phyloP scores from a whole-genome alignment of 2,888 invertebrate genomes.

The Beris chalybata region DNA sequence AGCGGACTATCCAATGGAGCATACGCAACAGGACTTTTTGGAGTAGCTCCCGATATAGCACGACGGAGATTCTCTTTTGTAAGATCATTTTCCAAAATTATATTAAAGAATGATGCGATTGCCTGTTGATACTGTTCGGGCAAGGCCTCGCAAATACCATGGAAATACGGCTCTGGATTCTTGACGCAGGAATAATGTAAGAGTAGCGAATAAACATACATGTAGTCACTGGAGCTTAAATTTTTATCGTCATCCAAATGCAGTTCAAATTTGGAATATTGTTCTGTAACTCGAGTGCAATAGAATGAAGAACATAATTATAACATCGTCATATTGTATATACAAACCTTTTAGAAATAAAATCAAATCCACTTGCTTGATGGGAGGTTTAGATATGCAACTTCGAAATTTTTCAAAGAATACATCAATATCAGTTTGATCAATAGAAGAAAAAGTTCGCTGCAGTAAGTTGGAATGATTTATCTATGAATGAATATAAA shows the following conservation, averaged over 20 bases:
- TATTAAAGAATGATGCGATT: constrained; percentile 48
- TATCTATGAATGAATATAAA: constrained; percentile 41
- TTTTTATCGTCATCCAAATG: constrained; percentile 44
- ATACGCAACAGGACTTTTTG: constrained; percentile 23
- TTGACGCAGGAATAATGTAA: constrained; percentile 53
- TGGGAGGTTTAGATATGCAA: constrained; percentile 28
- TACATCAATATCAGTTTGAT: constrained; percentile 49
- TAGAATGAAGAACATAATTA: not conserved
- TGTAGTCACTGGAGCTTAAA: constrained; percentile 47
- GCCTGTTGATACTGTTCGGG: constrained; percentile 45
- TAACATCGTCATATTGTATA: not conserved
- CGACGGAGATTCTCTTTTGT: constrained; percentile 45
- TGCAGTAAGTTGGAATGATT: constrained; percentile 46
- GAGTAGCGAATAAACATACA: constrained; percentile 51
- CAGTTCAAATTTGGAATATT: constrained; percentile 48
- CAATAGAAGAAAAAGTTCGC: constrained; percentile 44
- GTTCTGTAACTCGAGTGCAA: constrained; percentile 41
- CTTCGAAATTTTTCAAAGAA: constrained; percentile 46
- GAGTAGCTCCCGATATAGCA: constrained; percentile 43
- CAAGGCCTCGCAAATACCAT: constrained; percentile 49
- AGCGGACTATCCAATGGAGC: constrained; percentile 39
- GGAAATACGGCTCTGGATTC: constrained; percentile 47
- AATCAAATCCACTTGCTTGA: constrained; percentile 33
- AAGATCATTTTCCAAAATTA: constrained; percentile 43
- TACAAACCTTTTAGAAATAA: constrained; percentile 45